Evolutionary conservation across 2,888 invertebrate genomes (phyloP).

Genomic region (Acanthococcus lagerstroemiae): DNA sequence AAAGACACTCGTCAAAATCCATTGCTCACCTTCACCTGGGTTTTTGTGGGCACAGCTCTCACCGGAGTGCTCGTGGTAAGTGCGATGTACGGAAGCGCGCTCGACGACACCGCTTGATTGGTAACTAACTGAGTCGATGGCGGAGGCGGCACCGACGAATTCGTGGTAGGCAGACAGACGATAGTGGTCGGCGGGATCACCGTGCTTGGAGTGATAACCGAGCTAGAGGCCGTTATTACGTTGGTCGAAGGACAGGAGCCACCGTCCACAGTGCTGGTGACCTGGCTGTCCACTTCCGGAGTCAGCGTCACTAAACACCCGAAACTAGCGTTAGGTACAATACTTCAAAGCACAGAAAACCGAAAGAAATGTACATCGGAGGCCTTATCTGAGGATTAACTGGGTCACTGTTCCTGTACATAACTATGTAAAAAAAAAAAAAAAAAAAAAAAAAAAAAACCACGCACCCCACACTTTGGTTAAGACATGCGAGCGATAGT

Average conservation of each 20-base stretch:
- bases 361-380: no score
- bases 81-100: constrained; percentile 46
- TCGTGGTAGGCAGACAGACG: constrained; percentile 44
- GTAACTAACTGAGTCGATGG: constrained; percentile 30
- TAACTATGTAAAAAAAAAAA: no score
- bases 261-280: constrained; percentile 44
- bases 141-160: constrained; percentile 32
- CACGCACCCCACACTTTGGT: no score
- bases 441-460: no score
- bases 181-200: constrained; percentile 48
- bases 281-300: constrained; percentile 48
- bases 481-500: no score
- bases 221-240: constrained; percentile 6
- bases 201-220: constrained; percentile 36
- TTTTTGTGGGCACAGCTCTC: constrained; percentile 41
- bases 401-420: no score
- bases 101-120: constrained; percentile 41
- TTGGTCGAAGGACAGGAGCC: constrained; percentile 38
- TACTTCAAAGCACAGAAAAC: no score
- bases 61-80: constrained; percentile 47
- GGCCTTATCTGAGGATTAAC: no score
- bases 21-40: constrained; percentile 12
- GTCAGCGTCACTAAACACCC: constrained; percentile 49
- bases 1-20: no score
- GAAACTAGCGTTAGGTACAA: no score